These are phyloP conservation scores for Eudasyphora cyanicolor DNA, from an alignment of 2,888 invertebrate genomes.

Conservation along the genomic window DNA sequence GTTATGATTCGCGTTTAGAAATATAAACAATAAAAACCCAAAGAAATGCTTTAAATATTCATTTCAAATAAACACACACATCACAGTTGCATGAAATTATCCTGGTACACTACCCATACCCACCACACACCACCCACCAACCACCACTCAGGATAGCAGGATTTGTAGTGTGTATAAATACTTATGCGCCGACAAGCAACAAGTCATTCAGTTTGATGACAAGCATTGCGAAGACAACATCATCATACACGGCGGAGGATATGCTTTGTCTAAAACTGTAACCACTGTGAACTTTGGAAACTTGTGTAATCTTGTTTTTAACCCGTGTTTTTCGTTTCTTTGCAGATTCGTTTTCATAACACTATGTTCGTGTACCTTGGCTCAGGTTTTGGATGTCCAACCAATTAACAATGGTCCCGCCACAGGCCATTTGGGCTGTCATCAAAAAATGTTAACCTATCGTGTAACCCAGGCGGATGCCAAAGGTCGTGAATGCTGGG, in stretches of 20 bases:
- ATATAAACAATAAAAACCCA: slow-evolving; percentile 33
- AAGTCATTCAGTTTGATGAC: slow-evolving; percentile 58
- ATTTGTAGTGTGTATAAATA: slow-evolving; percentile 50
- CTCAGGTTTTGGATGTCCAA: slow-evolving; percentile 74
- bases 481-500: slow-evolving; percentile 87
- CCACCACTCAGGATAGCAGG: background rate
- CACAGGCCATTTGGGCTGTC: slow-evolving; percentile 83
- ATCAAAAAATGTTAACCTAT: slow-evolving; percentile 84
- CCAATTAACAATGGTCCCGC: slow-evolving; percentile 76
- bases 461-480: slow-evolving; percentile 82
- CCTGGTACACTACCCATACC: background rate
- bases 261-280: slow-evolving; percentile 62
- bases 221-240: slow-evolving; percentile 43
- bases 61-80: slow-evolving; percentile 28
- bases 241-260: slow-evolving; percentile 51
- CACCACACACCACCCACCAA: slow-evolving; percentile 1
- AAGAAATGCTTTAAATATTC: slow-evolving; percentile 55
- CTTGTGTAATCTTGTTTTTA: background rate
- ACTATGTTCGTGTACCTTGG: slow-evolving; percentile 54
- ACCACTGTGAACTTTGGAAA: background rate
- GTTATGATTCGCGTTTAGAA: background rate
- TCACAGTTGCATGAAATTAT: background rate
- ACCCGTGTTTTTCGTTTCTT: background rate
- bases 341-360: slow-evolving; percentile 50
- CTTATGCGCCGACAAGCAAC: slow-evolving; percentile 22